Evolutionary conservation across 2,888 invertebrate genomes (phyloP).

Genomic region (Polydrusus tereticollis): DNA sequence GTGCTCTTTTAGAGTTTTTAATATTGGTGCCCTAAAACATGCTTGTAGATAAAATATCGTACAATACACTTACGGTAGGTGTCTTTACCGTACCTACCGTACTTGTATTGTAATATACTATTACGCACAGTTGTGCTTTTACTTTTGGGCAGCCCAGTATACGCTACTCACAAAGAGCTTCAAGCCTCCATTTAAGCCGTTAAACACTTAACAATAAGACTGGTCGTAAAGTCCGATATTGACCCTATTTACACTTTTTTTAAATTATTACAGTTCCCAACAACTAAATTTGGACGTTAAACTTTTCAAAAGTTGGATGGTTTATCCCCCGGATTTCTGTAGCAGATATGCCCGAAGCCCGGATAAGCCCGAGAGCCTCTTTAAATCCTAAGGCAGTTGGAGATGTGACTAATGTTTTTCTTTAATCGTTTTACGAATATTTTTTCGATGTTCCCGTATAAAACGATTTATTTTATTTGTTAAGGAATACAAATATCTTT

Average conservation of each 20-base stretch:
- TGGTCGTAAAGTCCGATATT: not conserved
- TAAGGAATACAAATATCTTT: not conserved
- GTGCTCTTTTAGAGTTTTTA: too few species aligned
- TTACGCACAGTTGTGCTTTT: too few species aligned
- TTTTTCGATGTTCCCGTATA: not conserved
- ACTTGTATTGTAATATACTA: too few species aligned
- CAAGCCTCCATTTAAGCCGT: too few species aligned
- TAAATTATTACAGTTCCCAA: not conserved
- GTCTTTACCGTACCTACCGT: too few species aligned
- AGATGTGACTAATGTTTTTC: constrained; percentile 92
- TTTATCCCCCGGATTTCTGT: constrained; percentile 52
- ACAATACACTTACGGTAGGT: too few species aligned
- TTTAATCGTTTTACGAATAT: constrained; percentile 74
- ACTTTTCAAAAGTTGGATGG: constrained; percentile 34
- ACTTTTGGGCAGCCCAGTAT: too few species aligned
- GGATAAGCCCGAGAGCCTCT: constrained; percentile 84
- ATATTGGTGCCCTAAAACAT: too few species aligned
- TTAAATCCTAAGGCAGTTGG: constrained; percentile 84
- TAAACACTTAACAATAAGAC: not conserved
- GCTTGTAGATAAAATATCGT: too few species aligned
- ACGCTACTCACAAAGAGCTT: too few species aligned
- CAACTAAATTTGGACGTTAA: constrained; percentile 37
- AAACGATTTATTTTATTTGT: constrained; percentile 10
- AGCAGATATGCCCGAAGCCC: constrained; percentile 87
- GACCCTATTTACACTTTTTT: not conserved